Evolutionary conservation across 2,888 invertebrate species (phyloP).

Genomic region (Pilophorus perplexus): DNA sequence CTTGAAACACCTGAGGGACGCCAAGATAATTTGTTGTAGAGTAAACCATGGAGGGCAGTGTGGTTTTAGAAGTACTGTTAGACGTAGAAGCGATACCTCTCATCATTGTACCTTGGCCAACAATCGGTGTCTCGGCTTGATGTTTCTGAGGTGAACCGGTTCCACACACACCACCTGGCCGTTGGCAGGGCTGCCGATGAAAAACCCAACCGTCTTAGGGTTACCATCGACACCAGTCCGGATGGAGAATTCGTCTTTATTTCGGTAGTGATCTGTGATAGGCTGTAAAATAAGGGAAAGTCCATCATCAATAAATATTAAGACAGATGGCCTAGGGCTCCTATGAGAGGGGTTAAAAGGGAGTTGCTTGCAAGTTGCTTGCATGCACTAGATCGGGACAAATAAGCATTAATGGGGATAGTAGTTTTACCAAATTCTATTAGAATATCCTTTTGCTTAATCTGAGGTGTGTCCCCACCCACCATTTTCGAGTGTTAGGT

Average conservation of each 20-base stretch:
- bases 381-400: background rate
- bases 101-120: conserved; percentile 50
- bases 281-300: conserved; percentile 51
- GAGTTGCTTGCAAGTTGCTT: background rate
- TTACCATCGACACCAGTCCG: conserved; percentile 52
- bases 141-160: conserved; percentile 51
- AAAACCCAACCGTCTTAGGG: conserved; percentile 53
- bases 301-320: background rate
- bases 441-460: no score
- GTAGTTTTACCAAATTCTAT: no score
- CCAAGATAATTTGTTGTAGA: no score
- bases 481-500: no score
- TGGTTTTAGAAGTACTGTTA: no score
- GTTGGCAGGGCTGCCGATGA: conserved; percentile 50
- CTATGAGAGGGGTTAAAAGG: no score
- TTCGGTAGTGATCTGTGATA: conserved; percentile 51
- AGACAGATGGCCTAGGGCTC: background rate
- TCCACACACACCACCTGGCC: conserved; percentile 50
- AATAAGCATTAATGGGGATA: no score
- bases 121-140: conserved; percentile 51
- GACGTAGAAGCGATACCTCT: no score
- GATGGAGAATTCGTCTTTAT: conserved; percentile 53
- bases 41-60: no score
- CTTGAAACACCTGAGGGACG: conserved; percentile 60
- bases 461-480: no score